These are phyloP conservation scores for Cercopithecus petaurista DNA, from an alignment of 2,797 vertebrate genomes.

Conservation along the genomic window DNA sequence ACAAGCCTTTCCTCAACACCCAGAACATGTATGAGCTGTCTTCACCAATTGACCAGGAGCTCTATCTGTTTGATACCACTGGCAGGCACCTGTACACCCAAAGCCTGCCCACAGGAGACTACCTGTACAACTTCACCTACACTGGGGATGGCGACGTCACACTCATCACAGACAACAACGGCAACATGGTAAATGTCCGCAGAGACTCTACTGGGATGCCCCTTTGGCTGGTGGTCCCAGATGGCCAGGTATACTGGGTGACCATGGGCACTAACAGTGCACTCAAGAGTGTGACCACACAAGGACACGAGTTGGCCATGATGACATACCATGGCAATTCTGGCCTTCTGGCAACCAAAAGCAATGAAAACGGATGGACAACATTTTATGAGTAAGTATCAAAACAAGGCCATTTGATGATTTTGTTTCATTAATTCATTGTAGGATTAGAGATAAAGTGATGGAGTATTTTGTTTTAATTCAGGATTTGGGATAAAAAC, in stretches of 20 bases:
- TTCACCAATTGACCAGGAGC: conserved; percentile 96
- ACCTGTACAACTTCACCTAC: conserved; percentile 97
- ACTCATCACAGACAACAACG: conserved; percentile 95
- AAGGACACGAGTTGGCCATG: conserved; percentile 94
- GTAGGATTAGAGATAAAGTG: not conserved
- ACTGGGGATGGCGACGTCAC: conserved; percentile 92
- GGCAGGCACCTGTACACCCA: conserved; percentile 97
- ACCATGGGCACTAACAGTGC: conserved; percentile 98
- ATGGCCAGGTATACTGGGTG: conserved; percentile 98
- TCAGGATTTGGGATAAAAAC: not conserved
- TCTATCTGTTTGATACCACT: conserved; percentile 96
- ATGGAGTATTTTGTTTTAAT: not conserved
- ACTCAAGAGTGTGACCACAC: conserved; percentile 94
- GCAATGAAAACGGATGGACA: conserved; percentile 97
- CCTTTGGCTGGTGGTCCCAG: conserved; percentile 94
- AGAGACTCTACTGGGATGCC: conserved; percentile 96
- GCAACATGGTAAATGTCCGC: conserved; percentile 92
- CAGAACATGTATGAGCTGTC: conserved; percentile 97
- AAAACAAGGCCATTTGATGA: not conserved
- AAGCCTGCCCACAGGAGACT: conserved; percentile 96
- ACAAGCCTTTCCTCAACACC: conserved; percentile 95
- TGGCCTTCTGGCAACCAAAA: conserved; percentile 96
- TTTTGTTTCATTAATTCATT: not conserved
- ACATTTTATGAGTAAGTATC: conserved; percentile 98
- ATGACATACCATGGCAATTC: conserved; percentile 99